Evolutionary conservation across 2,797 vertebrate species (phyloP).

Genomic region (Perodicticus potto): DNA sequence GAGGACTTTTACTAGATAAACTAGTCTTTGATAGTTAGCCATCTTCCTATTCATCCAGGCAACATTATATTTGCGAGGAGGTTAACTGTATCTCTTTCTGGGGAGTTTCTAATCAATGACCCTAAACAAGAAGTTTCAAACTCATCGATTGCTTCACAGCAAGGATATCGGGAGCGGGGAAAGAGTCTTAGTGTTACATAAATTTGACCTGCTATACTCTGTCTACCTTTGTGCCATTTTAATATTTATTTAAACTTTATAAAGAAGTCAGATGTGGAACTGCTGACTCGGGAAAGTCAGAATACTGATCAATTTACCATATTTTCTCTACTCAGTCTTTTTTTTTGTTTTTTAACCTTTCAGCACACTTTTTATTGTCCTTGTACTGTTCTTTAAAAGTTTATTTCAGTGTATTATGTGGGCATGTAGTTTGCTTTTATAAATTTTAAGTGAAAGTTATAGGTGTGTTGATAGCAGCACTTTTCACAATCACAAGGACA

Average conservation of each 20-base stretch:
- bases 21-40: background rate
- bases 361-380: too few species aligned
- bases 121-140: background rate
- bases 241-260: conserved; percentile 23
- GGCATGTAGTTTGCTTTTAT: too few species aligned
- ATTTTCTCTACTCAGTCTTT: background rate
- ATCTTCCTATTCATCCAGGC: background rate
- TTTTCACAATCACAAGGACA: too few species aligned
- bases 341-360: too few species aligned
- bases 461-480: too few species aligned
- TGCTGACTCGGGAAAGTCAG: background rate
- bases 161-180: background rate
- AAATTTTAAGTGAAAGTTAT: too few species aligned
- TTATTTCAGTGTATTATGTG: too few species aligned
- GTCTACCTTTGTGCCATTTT: background rate
- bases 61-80: background rate
- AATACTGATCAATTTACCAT: background rate
- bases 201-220: background rate
- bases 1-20: background rate
- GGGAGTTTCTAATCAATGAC: background rate
- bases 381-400: too few species aligned
- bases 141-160: background rate
- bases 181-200: background rate
- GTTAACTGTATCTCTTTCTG: background rate
- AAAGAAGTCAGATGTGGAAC: background rate